These are phyloP conservation scores for Scaptomyza caliginosa DNA, from an alignment of 2,888 invertebrate genomes.

Conservation along the genomic window DNA sequence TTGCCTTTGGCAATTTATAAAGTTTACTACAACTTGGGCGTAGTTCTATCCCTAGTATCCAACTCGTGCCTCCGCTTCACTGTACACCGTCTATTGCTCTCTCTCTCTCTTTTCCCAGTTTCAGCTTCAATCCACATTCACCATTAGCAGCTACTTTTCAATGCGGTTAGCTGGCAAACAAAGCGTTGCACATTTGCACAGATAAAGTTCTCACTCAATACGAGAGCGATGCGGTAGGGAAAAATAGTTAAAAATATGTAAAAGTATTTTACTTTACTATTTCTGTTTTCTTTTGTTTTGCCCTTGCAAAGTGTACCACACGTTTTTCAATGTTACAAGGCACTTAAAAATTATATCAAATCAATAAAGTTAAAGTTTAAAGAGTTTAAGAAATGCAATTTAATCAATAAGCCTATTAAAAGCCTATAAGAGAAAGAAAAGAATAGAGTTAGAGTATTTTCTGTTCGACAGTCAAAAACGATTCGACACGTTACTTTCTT, in stretches of 20 bases:
- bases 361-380: background rate
- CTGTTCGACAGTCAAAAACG: conserved; percentile 11
- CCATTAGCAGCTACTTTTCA: conserved; percentile 80
- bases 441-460: conserved; percentile 26
- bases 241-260: conserved; percentile 75
- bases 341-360: too few relatives aligned
- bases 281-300: conserved; percentile 30
- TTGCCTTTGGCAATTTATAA: conserved; percentile 77
- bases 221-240: background rate
- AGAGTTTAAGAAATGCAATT: too few relatives aligned
- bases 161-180: conserved; percentile 78
- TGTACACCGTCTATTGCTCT: background rate
- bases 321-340: background rate
- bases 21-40: conserved; percentile 68
- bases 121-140: conserved; percentile 64
- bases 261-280: conserved; percentile 66
- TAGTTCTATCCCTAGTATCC: conserved; percentile 19
- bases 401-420: too few relatives aligned
- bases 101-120: background rate
- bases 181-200: conserved; percentile 78
- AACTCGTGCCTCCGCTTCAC: background rate
- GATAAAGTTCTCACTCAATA: conserved; percentile 76
- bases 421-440: background rate
- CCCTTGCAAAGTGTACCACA: conserved; percentile 3
- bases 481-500: conserved; percentile 20